Conservation (phyloP, 2,797 vertebrate genomes). For the Chelmon rostratus region DNA sequence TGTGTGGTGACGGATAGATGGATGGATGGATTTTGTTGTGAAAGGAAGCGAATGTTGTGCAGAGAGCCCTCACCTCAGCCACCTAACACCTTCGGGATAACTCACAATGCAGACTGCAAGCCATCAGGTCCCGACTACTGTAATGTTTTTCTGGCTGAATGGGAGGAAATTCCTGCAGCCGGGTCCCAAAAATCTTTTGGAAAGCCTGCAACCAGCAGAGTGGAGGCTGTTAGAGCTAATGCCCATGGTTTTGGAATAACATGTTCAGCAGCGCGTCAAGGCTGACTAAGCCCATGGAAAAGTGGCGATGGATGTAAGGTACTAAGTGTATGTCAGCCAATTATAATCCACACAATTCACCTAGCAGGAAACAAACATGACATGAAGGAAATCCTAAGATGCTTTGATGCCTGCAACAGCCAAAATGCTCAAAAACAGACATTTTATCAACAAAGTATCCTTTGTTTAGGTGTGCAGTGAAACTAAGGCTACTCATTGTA, state of each 20-base stretch:
- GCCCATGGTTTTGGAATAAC: not conserved
- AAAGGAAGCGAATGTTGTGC: not conserved
- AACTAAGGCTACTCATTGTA: not conserved
- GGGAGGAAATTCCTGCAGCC: constrained; percentile 27
- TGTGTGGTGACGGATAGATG: not conserved
- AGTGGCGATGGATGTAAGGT: not conserved
- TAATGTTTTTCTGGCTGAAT: not conserved
- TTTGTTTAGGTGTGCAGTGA: constrained; percentile 29
- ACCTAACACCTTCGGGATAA: not conserved
- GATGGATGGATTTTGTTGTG: not conserved
- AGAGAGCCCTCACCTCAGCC: not conserved
- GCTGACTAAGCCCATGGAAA: not conserved
- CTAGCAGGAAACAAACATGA: not conserved
- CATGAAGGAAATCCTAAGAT: not conserved
- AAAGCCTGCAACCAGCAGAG: constrained; percentile 2
- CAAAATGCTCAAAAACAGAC: constrained; percentile 20
- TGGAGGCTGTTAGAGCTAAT: not conserved
- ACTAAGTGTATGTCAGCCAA: not conserved
- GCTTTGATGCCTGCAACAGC: constrained; percentile 14
- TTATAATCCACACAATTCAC: not conserved
- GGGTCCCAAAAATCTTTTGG: not conserved
- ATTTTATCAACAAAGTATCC: constrained; percentile 4
- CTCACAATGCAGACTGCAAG: constrained; percentile 5
- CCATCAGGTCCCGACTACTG: not conserved
- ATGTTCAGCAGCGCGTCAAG: not conserved